Conservation (phyloP, 2,113 vertebrate species). For the Rhadina sibilatrix region DNA sequence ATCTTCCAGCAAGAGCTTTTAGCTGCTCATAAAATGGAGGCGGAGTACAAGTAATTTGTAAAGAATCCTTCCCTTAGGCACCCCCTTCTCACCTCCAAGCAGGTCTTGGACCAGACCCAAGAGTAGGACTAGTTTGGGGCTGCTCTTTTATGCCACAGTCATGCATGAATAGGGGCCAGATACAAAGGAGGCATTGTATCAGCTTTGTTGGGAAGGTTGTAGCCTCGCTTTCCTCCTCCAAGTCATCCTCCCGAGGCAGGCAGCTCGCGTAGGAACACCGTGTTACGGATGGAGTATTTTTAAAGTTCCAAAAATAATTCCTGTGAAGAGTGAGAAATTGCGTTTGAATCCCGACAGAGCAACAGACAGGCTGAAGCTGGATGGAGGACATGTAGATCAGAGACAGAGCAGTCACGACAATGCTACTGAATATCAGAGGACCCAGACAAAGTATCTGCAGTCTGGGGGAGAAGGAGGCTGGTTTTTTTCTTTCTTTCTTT, state of each 20-base stretch:
- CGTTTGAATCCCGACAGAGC: neutral
- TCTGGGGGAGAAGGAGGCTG: neutral
- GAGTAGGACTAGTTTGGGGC: neutral
- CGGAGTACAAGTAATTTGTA: neutral
- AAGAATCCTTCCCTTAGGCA: neutral
- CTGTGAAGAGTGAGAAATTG: constrained; percentile 30
- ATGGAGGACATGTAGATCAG: neutral
- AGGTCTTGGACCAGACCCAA: neutral
- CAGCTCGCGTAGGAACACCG: neutral
- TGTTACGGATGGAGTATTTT: constrained; percentile 34
- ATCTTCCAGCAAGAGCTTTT: neutral
- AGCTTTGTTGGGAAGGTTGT: neutral
- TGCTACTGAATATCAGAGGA: neutral
- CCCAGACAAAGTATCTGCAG: neutral
- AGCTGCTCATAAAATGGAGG: neutral
- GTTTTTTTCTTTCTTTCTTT: neutral
- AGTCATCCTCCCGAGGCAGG: neutral
- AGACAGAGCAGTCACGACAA: constrained; percentile 13
- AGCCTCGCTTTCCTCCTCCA: neutral
- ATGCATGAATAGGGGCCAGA: neutral
- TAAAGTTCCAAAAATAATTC: constrained; percentile 64
- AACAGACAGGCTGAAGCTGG: constrained; percentile 14
- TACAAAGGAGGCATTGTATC: neutral
- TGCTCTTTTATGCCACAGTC: neutral
- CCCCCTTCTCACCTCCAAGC: neutral